Percentiles rank a stretch among this genome's conserved stretches.
Evolutionary conservation across 2,113 vertebrate species (phyloP).

Genomic region (Tyto alba): DNA sequence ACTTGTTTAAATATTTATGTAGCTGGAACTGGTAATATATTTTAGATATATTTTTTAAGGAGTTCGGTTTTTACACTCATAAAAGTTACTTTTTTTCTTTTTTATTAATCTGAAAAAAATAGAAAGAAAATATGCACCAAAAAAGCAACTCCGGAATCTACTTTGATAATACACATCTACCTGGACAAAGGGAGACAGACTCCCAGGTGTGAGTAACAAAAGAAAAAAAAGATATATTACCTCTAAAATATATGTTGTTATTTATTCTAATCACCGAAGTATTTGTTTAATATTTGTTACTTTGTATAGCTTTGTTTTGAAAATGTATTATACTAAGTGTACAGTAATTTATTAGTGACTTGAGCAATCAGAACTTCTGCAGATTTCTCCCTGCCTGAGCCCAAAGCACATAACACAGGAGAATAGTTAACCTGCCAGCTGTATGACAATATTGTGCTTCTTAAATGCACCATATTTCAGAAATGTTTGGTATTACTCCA

Average conservation of each 20-base stretch:
- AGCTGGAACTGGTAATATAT: background rate
- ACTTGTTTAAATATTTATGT: background rate
- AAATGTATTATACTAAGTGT: background rate
- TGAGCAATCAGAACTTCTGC: background rate
- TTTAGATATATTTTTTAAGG: background rate
- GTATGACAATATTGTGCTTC: accelerated
- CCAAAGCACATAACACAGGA: background rate
- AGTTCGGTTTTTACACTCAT: background rate
- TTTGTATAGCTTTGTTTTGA: background rate
- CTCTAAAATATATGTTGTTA: background rate
- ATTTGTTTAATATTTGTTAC: background rate
- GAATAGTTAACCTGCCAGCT: background rate
- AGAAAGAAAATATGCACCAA: background rate
- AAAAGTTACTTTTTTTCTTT: background rate
- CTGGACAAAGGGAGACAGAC: background rate
- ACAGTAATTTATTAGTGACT: background rate
- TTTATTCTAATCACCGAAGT: background rate
- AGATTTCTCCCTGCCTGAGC: background rate
- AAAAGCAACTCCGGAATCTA: background rate
- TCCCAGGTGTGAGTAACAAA: background rate
- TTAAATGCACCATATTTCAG: background rate
- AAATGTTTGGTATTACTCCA: background rate
- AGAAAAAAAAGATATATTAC: background rate
- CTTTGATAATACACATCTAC: background rate
- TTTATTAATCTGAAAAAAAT: background rate